Evolutionary conservation across 2,888 invertebrate species (phyloP).

Genomic region (Pasiphila rectangulata): DNA sequence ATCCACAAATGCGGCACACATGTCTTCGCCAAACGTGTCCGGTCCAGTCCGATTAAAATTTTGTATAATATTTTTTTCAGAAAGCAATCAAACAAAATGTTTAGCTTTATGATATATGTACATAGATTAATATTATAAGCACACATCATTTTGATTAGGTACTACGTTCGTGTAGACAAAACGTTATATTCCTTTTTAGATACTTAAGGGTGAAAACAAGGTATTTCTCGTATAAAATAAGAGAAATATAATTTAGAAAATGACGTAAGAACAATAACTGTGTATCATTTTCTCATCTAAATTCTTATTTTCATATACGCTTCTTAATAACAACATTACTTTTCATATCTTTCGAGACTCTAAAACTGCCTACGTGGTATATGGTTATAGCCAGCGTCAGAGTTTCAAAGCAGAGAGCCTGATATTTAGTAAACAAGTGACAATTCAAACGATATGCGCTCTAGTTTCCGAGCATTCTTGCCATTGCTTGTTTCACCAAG

Average conservation of each 20-base stretch:
- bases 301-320: conserved; percentile 1
- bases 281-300: conserved; percentile 1
- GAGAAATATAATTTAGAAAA: neutral
- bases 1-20: too few species aligned
- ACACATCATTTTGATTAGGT: too few species aligned
- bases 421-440: conserved; percentile 1
- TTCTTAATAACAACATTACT: conserved; percentile 7
- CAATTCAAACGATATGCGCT: neutral
- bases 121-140: too few species aligned
- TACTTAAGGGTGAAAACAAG: too few species aligned
- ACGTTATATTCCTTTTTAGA: too few species aligned
- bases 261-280: neutral
- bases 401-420: conserved; percentile 30
- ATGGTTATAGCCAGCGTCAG: conserved; percentile 27
- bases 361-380: neutral
- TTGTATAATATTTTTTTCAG: too few species aligned
- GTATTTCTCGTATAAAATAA: too few species aligned
- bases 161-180: too few species aligned
- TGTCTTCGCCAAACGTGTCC: too few species aligned
- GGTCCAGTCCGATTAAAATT: too few species aligned
- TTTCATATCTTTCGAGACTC: conserved; percentile 9
- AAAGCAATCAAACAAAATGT: too few species aligned
- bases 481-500: neutral
- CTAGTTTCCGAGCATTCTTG: neutral
- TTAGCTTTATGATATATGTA: too few species aligned